A percentile compares a stretch with the other conserved stretches of the same genome.
phyloP scores from a whole-genome alignment of 2,888 invertebrate genomes.

The Caenorhabditis wallacei region DNA sequence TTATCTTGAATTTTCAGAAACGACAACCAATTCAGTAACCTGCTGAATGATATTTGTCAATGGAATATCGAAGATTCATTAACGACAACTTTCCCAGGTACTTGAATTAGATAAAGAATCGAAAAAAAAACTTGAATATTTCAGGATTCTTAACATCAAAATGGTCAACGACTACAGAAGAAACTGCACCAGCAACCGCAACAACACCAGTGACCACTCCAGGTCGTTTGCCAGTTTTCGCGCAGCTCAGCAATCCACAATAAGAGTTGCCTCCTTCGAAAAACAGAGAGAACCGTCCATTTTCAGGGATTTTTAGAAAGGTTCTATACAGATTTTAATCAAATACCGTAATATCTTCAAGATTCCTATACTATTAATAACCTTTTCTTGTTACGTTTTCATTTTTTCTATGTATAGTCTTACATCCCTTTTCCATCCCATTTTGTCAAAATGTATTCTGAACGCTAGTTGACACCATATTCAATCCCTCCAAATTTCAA shows the following conservation, averaged over 20 bases:
- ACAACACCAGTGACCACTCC: constrained; percentile 25
- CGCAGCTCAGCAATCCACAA: constrained; percentile 73
- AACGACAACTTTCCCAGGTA: constrained; percentile 42
- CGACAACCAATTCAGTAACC: constrained; percentile 63
- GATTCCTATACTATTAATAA: constrained; percentile 41
- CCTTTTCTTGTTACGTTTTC: constrained; percentile 53
- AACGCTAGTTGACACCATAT: constrained; percentile 56
- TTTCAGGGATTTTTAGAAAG: constrained; percentile 59
- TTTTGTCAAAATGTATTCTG: constrained; percentile 46
- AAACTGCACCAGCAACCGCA: constrained; percentile 13
- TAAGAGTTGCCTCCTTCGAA: constrained; percentile 9
- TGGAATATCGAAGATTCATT: constrained; percentile 61
- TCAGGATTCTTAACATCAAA: constrained; percentile 32
- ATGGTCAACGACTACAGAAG: constrained; percentile 40
- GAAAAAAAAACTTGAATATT: neutral
- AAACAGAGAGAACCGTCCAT: constrained; percentile 53
- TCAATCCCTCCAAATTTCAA: constrained; percentile 1
- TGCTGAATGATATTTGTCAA: constrained; percentile 65
- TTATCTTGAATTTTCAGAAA: constrained; percentile 31
- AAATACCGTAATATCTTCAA: constrained; percentile 31
- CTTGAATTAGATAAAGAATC: neutral
- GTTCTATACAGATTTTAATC: constrained; percentile 33
- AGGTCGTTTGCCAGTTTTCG: constrained; percentile 74
- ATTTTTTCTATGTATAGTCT: constrained; percentile 54
- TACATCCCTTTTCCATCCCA: neutral